Evolutionary conservation across 2,888 invertebrate species (phyloP).

Genomic region (Hirtodrosophila duncani): DNA sequence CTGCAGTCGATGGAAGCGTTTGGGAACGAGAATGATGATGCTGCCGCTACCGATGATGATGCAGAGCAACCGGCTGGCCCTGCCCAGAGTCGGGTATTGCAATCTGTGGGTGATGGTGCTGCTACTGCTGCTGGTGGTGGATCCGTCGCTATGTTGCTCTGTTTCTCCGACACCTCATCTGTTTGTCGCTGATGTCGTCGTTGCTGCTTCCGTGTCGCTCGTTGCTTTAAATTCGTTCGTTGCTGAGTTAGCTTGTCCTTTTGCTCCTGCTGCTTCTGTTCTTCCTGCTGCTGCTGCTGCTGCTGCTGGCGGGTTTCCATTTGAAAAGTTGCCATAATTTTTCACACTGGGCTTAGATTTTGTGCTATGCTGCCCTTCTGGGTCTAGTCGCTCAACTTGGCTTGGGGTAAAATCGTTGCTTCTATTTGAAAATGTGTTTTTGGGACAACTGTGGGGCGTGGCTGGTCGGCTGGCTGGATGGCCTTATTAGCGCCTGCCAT

Average conservation of each 20-base stretch:
- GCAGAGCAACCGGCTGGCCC: constrained; percentile 4
- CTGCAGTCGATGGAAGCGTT: constrained; percentile 27
- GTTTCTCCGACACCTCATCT: too few relatives aligned
- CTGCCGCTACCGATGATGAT: constrained; percentile 13
- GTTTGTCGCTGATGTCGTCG: constrained; percentile 15
- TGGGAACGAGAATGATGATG: constrained; percentile 16
- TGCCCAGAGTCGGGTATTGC: constrained; percentile 51
- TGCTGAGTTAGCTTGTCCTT: too few relatives aligned
- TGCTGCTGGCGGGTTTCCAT: constrained; percentile 64
- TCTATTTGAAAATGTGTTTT: constrained; percentile 37
- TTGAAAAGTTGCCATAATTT: constrained; percentile 76
- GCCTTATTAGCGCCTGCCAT: constrained; percentile 68
- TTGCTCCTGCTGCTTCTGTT: constrained; percentile 11
- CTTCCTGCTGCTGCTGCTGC: constrained; percentile 25
- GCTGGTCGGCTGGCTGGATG: constrained; percentile 49
- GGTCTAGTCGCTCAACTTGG: constrained; percentile 4
- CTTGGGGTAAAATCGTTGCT: constrained; percentile 15
- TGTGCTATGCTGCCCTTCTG: constrained; percentile 2
- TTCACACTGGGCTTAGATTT: constrained; percentile 43
- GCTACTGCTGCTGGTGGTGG: constrained; percentile 14
- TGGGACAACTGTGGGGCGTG: constrained; percentile 52
- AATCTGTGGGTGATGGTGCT: constrained; percentile 19
- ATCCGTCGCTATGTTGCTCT: constrained; percentile 18
- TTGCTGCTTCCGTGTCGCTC: too few relatives aligned
- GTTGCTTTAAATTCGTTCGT: constrained; percentile 68